Base-by-base conservation (phyloP, 2,113 vertebrate genomes). In the Todiramphus saurophagus region DNA sequence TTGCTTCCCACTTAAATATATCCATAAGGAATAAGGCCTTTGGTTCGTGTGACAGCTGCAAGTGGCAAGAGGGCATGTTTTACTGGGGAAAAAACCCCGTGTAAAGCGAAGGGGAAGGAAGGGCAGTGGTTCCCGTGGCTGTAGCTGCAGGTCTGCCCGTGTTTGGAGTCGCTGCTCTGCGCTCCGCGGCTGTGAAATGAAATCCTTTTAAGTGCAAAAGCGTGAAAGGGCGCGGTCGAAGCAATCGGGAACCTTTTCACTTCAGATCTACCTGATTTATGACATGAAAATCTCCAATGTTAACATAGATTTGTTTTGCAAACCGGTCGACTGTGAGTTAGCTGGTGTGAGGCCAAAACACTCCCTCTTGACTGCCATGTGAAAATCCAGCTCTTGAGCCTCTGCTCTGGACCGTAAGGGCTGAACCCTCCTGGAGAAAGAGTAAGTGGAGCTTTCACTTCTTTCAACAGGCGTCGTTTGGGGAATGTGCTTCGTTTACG, bases 241-340 rank as follows among this genome's bases (percentile, higher is more conserved):
- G 76, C 77, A 73, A 81, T 28, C n/a, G 5, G 77, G 80, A 90
- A 44, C 69, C 56, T 90, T 90, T 91, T 93, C 78, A 43, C 83
- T 91, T 81, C 46, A 18, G n/a, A 62, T 83, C 15, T 43, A 59
- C 39, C 35, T 67, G 72, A 83, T 81, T 50, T 46, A 28, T 74
- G 73, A 16, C 70, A 16, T 25, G 74, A 77, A 85, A 89, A 93
- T 86, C 58, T 73, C 69, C 8, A 20, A 1, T n/a, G 76, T 30
- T 92, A 64, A 88, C 35, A 2, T 15, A 19, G 82, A 70, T 91
- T 94, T 96, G 96, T 63, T 96, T 83, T 84, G 90, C 5, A 31
- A 94, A 51, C n/a, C 14, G 0, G 10, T 73, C 0, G 0, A 12
- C 70, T 87, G 59, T 4, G 44, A 72, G 76, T 18, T 68, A 43